Evolutionary conservation across 1,140 invertebrate species (phyloP), one percentile per base, ranked within the genome.

Genomic region (Rhynchophorus ferrugineus): DNA sequence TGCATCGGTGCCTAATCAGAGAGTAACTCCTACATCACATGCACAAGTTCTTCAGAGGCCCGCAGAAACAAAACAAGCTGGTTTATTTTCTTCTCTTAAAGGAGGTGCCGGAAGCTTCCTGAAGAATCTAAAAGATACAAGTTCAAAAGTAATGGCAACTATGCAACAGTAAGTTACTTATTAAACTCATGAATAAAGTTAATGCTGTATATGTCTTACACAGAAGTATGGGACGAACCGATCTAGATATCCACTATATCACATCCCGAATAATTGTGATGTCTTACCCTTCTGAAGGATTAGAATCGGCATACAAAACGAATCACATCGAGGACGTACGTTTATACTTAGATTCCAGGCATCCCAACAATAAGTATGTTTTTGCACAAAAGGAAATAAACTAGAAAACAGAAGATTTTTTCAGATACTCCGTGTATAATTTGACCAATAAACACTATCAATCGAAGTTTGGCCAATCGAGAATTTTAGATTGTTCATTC

Each of bases 91-190:
- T 8, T 88, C 87, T 0, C 73, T 92, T 2, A 83, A 80, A 61
- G 89, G 88, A 19, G 88, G 87, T 37, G 87, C 89, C 22, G 89
- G 87, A 13, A 90, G 81, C 62, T 83, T 93, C 58, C 74, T 97
- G 35, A 94, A 94, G 60, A 96, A 96, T 68, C 75, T 98, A 11
- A 95, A 95, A 69, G 95, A 98, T 65, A 95, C 93, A 1, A 95
- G 93, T 5, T 87, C 83, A 13, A 95, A 95, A 79, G 90, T 98
- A 11, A 95, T 97, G 82, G 91, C 95, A 66, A 89, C 91, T 20
- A 90, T 97, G 39, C 91, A 94, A 68, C 89, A 92, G 86, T 89
- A 72, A 81, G 83, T 83, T 41, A 5, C 11, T 16, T 18, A 37
- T 19, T 48, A 21, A 11, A n/a, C n/a, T n/a, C 24, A 6, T 29